Evolutionary conservation across 2,888 invertebrate species (phyloP), one percentile per base, ranked within the genome.

Genomic region (Phortica okadai): DNA sequence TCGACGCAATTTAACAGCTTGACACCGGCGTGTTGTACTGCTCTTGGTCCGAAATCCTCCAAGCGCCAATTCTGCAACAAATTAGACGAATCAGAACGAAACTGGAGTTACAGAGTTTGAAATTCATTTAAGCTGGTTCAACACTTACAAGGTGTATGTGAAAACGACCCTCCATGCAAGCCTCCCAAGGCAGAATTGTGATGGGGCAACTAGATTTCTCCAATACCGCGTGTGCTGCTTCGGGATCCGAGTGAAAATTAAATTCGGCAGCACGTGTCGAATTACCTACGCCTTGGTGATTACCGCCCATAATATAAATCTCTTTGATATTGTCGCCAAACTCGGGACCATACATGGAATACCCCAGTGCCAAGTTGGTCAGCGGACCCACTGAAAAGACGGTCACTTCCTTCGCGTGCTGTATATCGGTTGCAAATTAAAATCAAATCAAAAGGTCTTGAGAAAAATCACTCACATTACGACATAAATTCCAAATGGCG

Each of bases 291-390:
- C 92, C 95, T 83, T 87, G 89, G 79, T 90, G 84, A 90, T 96
- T 95, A 77, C 97, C 97, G 8, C 97, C 97, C 93, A 96, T 96
- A 4, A 97, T 93, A 87, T 93, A 95, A 54, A 97, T 91, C 64
- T 95, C 94, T 78, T 94, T 94, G 0, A 97, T 90, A 79, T 94
- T 93, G 25, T 92, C 85, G 0, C 94, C 90, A 86, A 97, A 95
- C 5, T 93, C 89, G 21, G 80, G 73, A 0, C 95, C 93, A 83
- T 95, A 95, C 84, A 96, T 89, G 84, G 94, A 94, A 2, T 95
- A 92, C 1, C 96, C 94, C 77, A 96, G 86, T 0, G 97, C 97
- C 66, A 96, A 92, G 85, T 97, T 97, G 0, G 97, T 97, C 42
- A 97, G 90, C 0, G 97, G 94, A 0, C 95, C 97, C 41, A 96